Percentiles rank a stretch among this genome's conserved stretches.
phyloP scores from a whole-genome alignment of 2,113 vertebrate genomes.

The Odocoileus virginianus region DNA sequence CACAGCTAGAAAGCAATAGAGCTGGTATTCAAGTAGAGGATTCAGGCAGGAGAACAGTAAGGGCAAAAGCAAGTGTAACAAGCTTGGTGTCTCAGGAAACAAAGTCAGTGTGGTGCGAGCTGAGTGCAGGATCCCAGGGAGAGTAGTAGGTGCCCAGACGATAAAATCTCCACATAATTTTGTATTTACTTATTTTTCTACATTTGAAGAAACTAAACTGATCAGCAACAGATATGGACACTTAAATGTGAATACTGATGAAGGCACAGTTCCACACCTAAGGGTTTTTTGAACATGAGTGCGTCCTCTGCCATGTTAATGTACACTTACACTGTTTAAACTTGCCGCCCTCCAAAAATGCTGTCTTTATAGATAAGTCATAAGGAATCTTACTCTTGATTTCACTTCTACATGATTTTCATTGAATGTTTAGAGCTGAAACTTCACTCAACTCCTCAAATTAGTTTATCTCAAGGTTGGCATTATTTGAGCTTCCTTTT shows the following conservation, averaged over 20 bases:
- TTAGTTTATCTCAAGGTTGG: not conserved
- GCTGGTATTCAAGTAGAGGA: not conserved
- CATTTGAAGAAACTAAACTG: not conserved
- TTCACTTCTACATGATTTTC: not conserved
- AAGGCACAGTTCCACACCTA: not conserved
- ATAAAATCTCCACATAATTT: not conserved
- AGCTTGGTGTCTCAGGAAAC: not conserved
- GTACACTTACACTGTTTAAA: not conserved
- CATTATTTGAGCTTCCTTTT: not conserved
- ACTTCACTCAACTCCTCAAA: not conserved
- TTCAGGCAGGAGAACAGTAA: not conserved
- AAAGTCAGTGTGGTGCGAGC: accelerated
- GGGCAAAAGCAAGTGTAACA: not conserved
- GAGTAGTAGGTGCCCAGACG: accelerated
- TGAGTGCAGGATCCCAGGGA: not conserved
- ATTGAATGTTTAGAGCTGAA: not conserved
- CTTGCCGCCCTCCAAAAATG: not conserved
- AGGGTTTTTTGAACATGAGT: not conserved
- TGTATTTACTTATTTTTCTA: not conserved
- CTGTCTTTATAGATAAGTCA: not conserved
- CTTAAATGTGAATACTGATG: not conserved
- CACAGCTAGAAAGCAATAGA: not conserved
- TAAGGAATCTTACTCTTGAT: not conserved
- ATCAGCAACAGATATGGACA: not conserved
- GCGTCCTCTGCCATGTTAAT: not conserved